Evolutionary conservation across 2,888 invertebrate species (phyloP).

Genomic region (Ephialtes manifestator): DNA sequence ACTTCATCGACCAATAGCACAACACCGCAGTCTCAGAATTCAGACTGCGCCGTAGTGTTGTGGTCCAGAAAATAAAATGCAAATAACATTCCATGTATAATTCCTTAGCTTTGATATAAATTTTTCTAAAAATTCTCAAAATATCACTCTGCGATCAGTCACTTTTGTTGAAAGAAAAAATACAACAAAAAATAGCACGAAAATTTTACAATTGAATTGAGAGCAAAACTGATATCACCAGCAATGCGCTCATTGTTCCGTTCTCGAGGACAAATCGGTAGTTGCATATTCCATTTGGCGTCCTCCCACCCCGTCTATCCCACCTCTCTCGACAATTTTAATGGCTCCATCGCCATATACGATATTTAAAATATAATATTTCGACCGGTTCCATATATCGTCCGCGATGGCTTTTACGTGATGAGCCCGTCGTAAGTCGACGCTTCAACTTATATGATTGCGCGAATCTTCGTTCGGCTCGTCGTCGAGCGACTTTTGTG

Average conservation of each 20-base stretch:
- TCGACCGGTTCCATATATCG: slow-evolving; percentile 58
- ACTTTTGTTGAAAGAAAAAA: neutral
- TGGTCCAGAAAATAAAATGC: neutral
- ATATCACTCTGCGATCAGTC: neutral
- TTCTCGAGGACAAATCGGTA: slow-evolving; percentile 30
- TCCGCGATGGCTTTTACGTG: slow-evolving; percentile 28
- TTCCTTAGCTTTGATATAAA: neutral
- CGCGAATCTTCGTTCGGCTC: slow-evolving; percentile 67
- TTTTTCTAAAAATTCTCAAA: neutral
- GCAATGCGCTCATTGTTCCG: slow-evolving; percentile 41
- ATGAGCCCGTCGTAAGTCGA: slow-evolving; percentile 43
- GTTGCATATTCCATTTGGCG: slow-evolving; percentile 56
- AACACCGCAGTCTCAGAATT: neutral
- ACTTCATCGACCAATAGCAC: slow-evolving; percentile 48
- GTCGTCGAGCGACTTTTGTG: slow-evolving; percentile 64
- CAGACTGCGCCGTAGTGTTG: neutral
- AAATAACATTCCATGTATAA: neutral
- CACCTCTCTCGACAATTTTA: slow-evolving; percentile 72
- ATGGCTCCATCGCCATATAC: slow-evolving; percentile 72
- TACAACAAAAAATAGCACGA: neutral
- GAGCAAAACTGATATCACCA: slow-evolving; percentile 10
- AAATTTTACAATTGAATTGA: slow-evolving; percentile 6
- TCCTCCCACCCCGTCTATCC: slow-evolving; percentile 68
- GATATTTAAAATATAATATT: slow-evolving; percentile 64
- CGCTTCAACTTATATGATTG: slow-evolving; percentile 45